These are phyloP conservation scores for Hirudinaria manillensis DNA, from an alignment of 2,888 invertebrate species.

Conservation along the genomic window DNA sequence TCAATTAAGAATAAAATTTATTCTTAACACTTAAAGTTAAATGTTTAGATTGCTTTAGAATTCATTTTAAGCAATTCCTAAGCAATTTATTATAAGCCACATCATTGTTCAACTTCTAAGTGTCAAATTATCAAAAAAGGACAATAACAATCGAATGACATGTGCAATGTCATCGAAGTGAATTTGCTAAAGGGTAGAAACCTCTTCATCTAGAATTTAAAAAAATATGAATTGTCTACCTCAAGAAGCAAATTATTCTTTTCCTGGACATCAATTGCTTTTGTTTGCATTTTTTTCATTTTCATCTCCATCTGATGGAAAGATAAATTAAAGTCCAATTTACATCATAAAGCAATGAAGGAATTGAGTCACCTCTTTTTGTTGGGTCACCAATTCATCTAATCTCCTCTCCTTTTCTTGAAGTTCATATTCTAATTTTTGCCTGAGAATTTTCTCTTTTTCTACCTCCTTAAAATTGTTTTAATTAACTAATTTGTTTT, in stretches of 20 bases:
- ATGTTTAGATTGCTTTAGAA: too few relatives aligned
- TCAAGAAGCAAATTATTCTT: slow-evolving; percentile 52
- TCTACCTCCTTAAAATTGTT: slow-evolving; percentile 45
- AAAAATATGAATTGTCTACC: slow-evolving; percentile 41
- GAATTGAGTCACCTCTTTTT: slow-evolving; percentile 45
- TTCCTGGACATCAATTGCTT: slow-evolving; percentile 50
- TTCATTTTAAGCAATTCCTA: too few relatives aligned
- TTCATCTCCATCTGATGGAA: slow-evolving; percentile 49
- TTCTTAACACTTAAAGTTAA: too few relatives aligned
- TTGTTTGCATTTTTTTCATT: slow-evolving; percentile 46
- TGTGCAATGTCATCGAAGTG: too few relatives aligned
- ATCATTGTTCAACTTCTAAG: too few relatives aligned
- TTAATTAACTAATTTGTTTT: too few relatives aligned
- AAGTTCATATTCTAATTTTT: slow-evolving; percentile 49
- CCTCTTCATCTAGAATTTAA: too few relatives aligned
- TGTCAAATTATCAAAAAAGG: too few relatives aligned
- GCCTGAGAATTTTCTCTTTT: slow-evolving; percentile 46
- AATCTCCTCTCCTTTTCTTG: slow-evolving; percentile 50
- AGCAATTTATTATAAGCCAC: too few relatives aligned
- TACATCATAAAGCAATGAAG: neutral
- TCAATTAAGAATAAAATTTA: too few relatives aligned
- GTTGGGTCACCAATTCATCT: slow-evolving; percentile 50
- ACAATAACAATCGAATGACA: too few relatives aligned
- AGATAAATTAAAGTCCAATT: neutral
- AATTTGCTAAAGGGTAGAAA: too few relatives aligned